A percentile compares a stretch with the other conserved stretches of the same genome.
These are phyloP conservation scores for Lasioglossum zephyrum DNA, from an alignment of 2,888 invertebrate genomes.

Conservation along the genomic window DNA sequence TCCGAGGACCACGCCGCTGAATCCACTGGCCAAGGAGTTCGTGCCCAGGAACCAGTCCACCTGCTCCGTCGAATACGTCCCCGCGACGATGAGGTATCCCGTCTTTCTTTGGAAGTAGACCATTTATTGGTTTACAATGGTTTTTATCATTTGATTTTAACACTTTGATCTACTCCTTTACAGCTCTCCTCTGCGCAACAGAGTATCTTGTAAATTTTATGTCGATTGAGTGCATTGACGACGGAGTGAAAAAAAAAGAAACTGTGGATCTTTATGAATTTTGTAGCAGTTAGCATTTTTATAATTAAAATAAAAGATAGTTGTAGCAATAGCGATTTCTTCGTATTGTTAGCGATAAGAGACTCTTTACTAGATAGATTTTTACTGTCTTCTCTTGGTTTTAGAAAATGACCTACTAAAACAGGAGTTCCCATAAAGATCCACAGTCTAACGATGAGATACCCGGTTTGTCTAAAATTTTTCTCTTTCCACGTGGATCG, in stretches of 20 bases:
- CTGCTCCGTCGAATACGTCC: constrained; percentile 71
- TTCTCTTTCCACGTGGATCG: neutral
- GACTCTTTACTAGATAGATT: neutral
- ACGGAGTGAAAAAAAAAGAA: neutral
- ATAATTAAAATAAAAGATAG: neutral
- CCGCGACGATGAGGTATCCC: constrained; percentile 52
- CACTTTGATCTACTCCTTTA: neutral
- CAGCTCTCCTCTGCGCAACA: neutral
- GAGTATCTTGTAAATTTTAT: neutral
- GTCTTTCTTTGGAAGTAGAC: constrained; percentile 16
- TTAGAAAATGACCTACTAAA: neutral
- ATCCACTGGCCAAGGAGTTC: constrained; percentile 93
- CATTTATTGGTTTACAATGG: neutral
- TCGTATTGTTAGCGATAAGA: neutral
- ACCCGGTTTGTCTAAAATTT: neutral
- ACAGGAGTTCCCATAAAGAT: neutral
- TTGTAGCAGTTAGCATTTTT: neutral
- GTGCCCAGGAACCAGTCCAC: constrained; percentile 86
- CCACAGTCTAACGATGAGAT: neutral
- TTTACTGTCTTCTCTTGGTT: neutral
- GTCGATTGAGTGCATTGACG: neutral
- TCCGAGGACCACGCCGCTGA: constrained; percentile 85
- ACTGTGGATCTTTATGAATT: neutral
- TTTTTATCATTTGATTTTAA: neutral
- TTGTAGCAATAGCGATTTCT: neutral